Evolutionary conservation across 2,888 invertebrate species (phyloP).

Genomic region (Amiota communis): DNA sequence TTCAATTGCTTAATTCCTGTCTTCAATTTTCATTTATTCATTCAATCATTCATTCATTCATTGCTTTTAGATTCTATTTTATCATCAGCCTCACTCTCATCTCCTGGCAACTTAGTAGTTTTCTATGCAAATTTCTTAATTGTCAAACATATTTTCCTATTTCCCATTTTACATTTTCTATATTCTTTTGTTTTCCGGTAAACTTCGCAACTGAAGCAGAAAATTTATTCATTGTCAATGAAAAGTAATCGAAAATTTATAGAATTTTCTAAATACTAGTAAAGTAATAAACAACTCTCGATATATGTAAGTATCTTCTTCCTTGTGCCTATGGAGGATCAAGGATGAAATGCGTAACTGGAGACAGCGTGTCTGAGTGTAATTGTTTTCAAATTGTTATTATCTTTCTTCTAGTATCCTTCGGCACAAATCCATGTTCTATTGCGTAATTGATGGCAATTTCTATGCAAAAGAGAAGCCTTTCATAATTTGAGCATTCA

Average conservation of each 20-base stretch:
- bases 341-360: not conserved
- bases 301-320: no score
- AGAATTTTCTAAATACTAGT: conserved; percentile 7
- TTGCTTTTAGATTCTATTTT: not conserved
- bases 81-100: not conserved
- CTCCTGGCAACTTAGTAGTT: conserved; percentile 13
- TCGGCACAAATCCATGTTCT: not conserved
- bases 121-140: conserved; percentile 44
- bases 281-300: no score
- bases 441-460: conserved; percentile 21
- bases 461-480: no score
- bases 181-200: not conserved
- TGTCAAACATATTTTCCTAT: conserved; percentile 26
- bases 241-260: conserved; percentile 45
- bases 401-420: not conserved
- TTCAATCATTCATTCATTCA: not conserved
- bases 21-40: no score
- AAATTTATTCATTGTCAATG: conserved; percentile 47
- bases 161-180: not conserved
- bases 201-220: conserved; percentile 6
- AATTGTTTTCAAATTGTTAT: not conserved
- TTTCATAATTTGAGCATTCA: no score
- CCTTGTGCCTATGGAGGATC: not conserved
- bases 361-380: not conserved
- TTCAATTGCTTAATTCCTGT: no score